Percentiles rank a stretch among this genome's conserved stretches.
Conservation (phyloP, 2,113 vertebrate species). For the Bombycilla garrulus region DNA sequence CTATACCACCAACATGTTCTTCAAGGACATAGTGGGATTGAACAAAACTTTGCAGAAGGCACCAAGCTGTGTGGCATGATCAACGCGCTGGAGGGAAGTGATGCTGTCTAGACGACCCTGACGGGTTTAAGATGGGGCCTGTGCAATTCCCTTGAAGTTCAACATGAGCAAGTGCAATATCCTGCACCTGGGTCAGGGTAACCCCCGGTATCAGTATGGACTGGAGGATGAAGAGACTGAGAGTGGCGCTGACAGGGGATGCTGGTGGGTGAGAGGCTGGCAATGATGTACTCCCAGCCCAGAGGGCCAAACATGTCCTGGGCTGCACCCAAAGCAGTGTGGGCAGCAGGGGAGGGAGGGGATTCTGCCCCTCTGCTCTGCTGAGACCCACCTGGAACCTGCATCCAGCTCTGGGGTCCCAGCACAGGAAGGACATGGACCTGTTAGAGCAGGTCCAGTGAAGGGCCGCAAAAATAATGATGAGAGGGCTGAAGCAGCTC, state of each 20-base stretch:
- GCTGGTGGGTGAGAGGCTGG: background rate
- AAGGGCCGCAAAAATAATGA: background rate
- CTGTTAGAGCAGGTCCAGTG: background rate
- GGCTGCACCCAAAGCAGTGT: background rate
- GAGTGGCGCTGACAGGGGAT: rapidly evolving
- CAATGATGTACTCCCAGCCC: background rate
- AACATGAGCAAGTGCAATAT: background rate
- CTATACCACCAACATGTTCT: background rate
- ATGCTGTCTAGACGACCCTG: background rate
- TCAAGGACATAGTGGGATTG: background rate
- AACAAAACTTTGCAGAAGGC: background rate
- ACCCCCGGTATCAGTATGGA: too few species aligned
- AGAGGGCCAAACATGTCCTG: rapidly evolving
- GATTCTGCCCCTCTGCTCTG: background rate
- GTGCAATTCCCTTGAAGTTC: background rate
- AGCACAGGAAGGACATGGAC: rapidly evolving
- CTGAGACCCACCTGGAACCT: background rate
- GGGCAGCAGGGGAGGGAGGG: background rate
- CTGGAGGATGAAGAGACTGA: background rate
- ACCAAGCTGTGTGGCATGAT: background rate
- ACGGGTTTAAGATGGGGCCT: background rate
- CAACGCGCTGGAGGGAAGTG: rapidly evolving
- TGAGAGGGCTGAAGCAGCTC: background rate
- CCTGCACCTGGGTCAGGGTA: rapidly evolving
- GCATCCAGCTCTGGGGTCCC: background rate